A percentile compares a stretch with the other conserved stretches of the same genome.
These are phyloP conservation scores for Oreocharis arfaki DNA, from an alignment of 2,113 vertebrate species.

Conservation along the genomic window DNA sequence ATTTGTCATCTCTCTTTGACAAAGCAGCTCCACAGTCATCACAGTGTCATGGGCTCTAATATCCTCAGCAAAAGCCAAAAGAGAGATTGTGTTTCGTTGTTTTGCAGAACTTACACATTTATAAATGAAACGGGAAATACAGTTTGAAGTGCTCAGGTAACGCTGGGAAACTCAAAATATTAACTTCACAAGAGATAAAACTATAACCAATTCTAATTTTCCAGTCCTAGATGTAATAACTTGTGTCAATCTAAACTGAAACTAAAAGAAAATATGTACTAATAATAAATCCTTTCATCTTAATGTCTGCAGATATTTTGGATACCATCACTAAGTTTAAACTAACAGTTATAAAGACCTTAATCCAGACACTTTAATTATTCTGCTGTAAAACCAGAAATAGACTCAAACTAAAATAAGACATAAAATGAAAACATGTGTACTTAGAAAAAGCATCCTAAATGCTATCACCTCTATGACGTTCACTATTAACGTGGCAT, in stretches of 20 bases:
- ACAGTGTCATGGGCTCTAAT: not conserved
- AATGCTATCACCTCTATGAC: no score
- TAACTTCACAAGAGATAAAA: not conserved
- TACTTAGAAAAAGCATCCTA: not conserved
- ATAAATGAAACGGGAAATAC: not conserved
- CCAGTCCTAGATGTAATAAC: not conserved
- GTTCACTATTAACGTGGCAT: no score
- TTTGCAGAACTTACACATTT: not conserved
- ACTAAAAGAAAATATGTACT: not conserved
- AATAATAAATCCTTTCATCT: not conserved
- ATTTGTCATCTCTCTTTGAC: conserved; percentile 14
- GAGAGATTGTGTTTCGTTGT: not conserved
- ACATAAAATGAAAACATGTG: not conserved
- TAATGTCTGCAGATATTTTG: not conserved
- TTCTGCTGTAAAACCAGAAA: not conserved
- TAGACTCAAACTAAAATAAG: not conserved
- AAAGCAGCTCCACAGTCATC: not conserved
- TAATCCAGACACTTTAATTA: not conserved
- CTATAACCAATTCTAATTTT: not conserved
- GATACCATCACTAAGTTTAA: not conserved
- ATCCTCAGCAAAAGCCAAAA: not conserved
- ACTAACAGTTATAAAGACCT: not conserved
- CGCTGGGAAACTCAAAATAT: not conserved
- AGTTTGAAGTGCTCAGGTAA: not conserved
- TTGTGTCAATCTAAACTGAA: not conserved